Base-by-base conservation (phyloP, 2,113 vertebrate genomes). In the Python bivittatus region DNA sequence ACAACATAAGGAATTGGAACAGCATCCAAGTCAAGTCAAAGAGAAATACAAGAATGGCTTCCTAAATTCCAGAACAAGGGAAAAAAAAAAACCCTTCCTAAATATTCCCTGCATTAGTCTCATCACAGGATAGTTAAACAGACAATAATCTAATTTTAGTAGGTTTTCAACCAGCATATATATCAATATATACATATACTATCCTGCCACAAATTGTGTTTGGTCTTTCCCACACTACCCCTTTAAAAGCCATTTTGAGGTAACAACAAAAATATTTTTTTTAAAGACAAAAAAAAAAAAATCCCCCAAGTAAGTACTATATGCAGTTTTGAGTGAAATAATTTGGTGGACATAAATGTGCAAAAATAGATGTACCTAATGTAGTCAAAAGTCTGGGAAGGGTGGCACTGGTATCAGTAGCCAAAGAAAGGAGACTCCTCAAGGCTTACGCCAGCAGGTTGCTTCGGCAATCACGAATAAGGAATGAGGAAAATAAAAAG, bases 161-260 rank as follows among this genome's bases (percentile, higher is more conserved):
- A 48, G 93, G 94, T 53, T 72, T 91, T 92, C 44, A 94, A 91
- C 95, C 96, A 94, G 96, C 92, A 95, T 86, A 94, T 93, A 91
- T 93, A 94, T 94, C 97, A 90, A 95, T 95, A 97, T 97, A 97
- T 97, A 97, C 97, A 97, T 95, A 97, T 95, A 92, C 52, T 33
- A 89, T 90, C 91, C 94, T 91, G 95, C 94, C 95, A 90, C 91
- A 90, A 53, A 1, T 85, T 72, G 93, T 6, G 20, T 95, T 97
- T 97, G 96, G 96, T 96, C 96, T 96, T 94, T 54, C 29, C 4
- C 0, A 92, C 86, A 92, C 84, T 88, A 95, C 92, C n/a, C 48
- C 89, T 57, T 79, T 61, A 3, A 58, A 91, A 0, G 2, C 68
- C 91, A 38, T 79, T 93, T 95, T 96, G 96, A 96, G 96, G 96